These are phyloP conservation scores for Germaria angustata DNA, from an alignment of 2,888 invertebrate genomes.

Conservation along the genomic window DNA sequence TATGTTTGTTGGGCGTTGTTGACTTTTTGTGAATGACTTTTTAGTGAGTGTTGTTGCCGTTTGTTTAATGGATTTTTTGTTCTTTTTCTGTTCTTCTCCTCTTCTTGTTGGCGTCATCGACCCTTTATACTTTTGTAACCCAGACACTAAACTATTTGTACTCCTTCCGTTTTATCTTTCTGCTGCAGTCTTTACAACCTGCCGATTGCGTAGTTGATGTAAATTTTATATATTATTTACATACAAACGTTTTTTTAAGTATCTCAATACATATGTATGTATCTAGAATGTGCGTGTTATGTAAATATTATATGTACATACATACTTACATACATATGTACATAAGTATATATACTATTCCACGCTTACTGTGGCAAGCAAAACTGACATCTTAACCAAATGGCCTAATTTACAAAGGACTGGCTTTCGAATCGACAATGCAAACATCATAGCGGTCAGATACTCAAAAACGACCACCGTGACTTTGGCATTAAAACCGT, in stretches of 20 bases:
- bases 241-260: not conserved
- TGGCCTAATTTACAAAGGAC: too few species aligned
- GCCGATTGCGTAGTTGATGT: not conserved
- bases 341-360: not conserved
- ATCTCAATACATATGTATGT: not conserved
- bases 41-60: conserved; percentile 9
- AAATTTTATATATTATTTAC: not conserved
- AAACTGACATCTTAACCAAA: too few species aligned
- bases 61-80: conserved; percentile 26
- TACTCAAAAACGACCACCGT: too few species aligned
- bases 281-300: not conserved
- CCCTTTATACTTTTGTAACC: conserved; percentile 64
- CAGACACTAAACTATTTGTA: conserved; percentile 62
- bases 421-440: too few species aligned
- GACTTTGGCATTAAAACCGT: too few species aligned
- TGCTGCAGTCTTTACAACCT: conserved; percentile 19
- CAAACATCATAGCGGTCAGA: too few species aligned
- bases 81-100: conserved; percentile 25
- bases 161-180: conserved; percentile 55
- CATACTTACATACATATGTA: not conserved
- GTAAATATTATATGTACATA: too few species aligned
- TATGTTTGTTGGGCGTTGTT: conserved; percentile 58
- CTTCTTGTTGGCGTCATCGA: conserved; percentile 65
- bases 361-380: too few species aligned
- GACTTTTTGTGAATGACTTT: conserved; percentile 67